Evolutionary conservation across 2,888 invertebrate genomes (phyloP).

Genomic region (Nephrotoma flavescens): DNA sequence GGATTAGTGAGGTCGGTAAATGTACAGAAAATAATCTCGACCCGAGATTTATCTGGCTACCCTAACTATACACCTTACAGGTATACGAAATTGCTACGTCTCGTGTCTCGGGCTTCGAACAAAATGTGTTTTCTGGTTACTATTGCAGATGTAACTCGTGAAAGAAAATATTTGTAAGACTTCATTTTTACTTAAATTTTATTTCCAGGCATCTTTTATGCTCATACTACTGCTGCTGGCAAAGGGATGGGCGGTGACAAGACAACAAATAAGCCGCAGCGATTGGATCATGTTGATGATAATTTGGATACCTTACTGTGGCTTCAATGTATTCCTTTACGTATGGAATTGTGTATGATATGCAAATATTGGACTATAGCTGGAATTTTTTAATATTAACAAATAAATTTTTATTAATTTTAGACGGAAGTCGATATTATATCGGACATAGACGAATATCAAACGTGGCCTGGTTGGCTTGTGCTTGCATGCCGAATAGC

Average conservation of each 20-base stretch:
- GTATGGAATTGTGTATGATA: constrained; percentile 88
- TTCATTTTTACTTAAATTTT: not conserved
- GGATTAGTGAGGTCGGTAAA: too few relatives aligned
- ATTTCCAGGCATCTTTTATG: constrained; percentile 77
- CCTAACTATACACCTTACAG: too few relatives aligned
- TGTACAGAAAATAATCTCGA: too few relatives aligned
- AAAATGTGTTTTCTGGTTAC: too few relatives aligned
- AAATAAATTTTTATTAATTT: constrained; percentile 14
- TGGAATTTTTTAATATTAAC: not conserved
- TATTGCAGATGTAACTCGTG: too few relatives aligned
- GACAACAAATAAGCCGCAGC: constrained; percentile 77
- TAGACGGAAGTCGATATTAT: constrained; percentile 93
- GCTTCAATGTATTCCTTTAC: constrained; percentile 82
- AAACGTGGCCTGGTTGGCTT: constrained; percentile 95
- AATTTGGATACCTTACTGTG: constrained; percentile 83
- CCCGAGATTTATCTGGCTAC: too few relatives aligned
- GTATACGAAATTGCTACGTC: too few relatives aligned
- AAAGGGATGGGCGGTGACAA: constrained; percentile 94
- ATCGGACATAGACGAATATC: constrained; percentile 92
- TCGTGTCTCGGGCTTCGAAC: too few relatives aligned
- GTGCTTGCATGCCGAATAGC: constrained; percentile 70
- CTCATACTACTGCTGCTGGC: constrained; percentile 78
- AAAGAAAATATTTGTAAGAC: too few relatives aligned
- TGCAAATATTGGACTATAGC: not conserved
- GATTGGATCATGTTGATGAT: constrained; percentile 37